Conservation (phyloP, 2,113 vertebrate genomes). For the Meles meles region DNA sequence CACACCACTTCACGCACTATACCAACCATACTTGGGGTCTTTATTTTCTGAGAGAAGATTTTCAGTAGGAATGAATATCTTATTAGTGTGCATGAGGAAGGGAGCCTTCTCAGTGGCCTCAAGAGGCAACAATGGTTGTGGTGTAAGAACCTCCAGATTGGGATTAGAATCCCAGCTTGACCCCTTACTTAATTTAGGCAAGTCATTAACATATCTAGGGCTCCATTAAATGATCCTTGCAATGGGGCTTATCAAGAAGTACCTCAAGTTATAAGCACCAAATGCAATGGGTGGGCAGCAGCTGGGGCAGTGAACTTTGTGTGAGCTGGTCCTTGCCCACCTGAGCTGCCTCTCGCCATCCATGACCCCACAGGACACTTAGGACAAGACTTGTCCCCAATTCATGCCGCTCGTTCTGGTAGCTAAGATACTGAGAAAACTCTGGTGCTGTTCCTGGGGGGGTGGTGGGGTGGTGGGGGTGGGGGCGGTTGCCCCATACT, state of each 20-base stretch:
- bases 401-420: neutral
- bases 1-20: too few species aligned
- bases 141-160: neutral
- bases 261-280: neutral
- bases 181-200: neutral
- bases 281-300: rapidly evolving
- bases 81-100: neutral
- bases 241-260: neutral
- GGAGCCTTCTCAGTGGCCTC: neutral
- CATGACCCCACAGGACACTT: neutral
- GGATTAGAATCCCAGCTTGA: neutral
- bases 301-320: neutral
- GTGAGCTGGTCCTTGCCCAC: neutral
- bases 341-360: neutral
- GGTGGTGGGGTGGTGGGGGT: too few species aligned
- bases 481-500: neutral
- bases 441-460: rapidly evolving
- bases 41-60: neutral
- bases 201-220: neutral
- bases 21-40: neutral
- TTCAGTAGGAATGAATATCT: neutral
- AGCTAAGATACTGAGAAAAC: neutral
- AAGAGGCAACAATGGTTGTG: neutral
- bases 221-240: neutral
- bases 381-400: neutral